Evolutionary conservation across 1,140 invertebrate genomes (phyloP).

Genomic region (Sycophila sp.): DNA sequence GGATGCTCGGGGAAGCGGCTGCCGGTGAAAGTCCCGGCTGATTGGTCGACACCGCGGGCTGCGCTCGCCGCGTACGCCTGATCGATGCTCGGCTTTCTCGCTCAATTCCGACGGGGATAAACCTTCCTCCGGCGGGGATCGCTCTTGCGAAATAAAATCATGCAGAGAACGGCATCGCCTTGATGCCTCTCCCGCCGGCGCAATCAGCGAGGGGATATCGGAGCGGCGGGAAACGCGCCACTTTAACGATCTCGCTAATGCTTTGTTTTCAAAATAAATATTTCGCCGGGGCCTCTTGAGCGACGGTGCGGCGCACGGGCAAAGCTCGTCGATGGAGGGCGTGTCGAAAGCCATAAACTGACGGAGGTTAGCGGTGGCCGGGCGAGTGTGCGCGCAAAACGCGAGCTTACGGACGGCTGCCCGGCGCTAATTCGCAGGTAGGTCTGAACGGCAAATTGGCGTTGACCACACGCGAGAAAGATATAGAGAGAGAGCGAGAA

Average conservation of each 20-base stretch:
- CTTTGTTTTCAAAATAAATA: slow-evolving; percentile 31
- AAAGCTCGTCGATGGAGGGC: slow-evolving; percentile 29
- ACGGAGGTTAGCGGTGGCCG: slow-evolving; percentile 47
- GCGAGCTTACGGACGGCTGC: slow-evolving; percentile 37
- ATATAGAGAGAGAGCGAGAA: slow-evolving; percentile 26
- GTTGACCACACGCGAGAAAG: slow-evolving; percentile 53
- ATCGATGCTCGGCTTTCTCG: no score
- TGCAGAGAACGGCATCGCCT: no score
- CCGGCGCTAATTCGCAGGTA: slow-evolving; percentile 57
- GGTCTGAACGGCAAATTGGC: slow-evolving; percentile 57
- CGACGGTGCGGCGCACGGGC: neutral
- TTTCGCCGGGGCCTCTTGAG: neutral
- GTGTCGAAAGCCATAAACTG: slow-evolving; percentile 48
- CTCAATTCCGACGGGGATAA: neutral
- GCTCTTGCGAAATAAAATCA: no score
- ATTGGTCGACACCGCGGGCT: neutral
- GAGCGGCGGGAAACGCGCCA: neutral
- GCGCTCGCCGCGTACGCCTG: neutral
- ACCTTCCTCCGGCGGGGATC: no score
- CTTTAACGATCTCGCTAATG: slow-evolving; percentile 27
- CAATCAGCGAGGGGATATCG: no score
- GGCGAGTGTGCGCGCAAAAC: slow-evolving; percentile 36
- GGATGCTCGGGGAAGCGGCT: no score
- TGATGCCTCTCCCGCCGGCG: no score
- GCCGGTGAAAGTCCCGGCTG: neutral